Conservation (phyloP, 2,113 vertebrate genomes). For the Bambusicola thoracicus region DNA sequence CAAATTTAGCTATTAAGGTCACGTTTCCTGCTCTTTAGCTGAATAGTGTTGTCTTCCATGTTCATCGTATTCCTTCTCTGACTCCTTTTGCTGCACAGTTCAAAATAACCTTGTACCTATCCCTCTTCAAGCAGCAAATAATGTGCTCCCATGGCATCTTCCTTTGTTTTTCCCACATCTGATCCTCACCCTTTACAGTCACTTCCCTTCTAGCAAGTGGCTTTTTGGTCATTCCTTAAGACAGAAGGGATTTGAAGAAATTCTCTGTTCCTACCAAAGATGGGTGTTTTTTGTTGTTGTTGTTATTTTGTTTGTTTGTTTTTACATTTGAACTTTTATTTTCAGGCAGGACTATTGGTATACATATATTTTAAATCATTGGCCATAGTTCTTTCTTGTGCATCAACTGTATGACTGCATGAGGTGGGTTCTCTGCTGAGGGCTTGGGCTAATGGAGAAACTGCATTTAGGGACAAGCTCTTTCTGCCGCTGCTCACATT, state of each 20-base stretch:
- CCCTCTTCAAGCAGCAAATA: background rate
- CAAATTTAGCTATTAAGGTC: background rate
- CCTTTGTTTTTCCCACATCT: background rate
- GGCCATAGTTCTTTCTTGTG: background rate
- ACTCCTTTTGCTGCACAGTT: background rate
- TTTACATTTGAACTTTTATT: too few relatives aligned
- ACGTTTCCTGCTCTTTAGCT: background rate
- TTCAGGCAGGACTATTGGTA: too few relatives aligned
- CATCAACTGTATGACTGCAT: background rate
- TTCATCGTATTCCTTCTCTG: background rate
- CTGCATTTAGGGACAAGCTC: background rate
- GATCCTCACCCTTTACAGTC: background rate
- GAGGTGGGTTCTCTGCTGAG: background rate
- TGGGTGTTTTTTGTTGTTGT: background rate
- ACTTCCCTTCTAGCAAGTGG: background rate
- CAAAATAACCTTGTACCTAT: background rate
- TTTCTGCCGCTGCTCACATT: rapidly evolving
- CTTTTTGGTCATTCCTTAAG: background rate
- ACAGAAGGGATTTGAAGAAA: background rate
- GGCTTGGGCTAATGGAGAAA: background rate
- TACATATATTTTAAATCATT: background rate
- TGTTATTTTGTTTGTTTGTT: too few relatives aligned
- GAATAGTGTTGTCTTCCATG: background rate
- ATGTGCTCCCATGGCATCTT: background rate
- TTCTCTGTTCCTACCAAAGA: background rate